Evolutionary conservation across 2,113 vertebrate species (phyloP).

Genomic region (Paradoxurus hermaphroditus): DNA sequence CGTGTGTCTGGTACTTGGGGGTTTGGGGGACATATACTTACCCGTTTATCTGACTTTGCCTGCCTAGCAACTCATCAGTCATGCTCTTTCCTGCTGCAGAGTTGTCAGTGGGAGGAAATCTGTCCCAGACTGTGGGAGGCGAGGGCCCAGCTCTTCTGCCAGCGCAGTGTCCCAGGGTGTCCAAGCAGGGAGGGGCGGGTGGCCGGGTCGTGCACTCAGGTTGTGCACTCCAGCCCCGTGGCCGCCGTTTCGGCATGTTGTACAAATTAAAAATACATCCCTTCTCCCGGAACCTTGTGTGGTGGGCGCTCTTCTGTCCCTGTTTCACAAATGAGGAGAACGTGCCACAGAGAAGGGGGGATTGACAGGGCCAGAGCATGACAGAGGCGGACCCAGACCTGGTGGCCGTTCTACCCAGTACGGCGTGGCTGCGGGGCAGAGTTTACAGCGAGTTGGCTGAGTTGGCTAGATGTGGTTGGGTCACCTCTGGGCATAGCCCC

Average conservation of each 20-base stretch:
- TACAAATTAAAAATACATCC: not conserved
- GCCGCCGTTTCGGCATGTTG: rapidly evolving
- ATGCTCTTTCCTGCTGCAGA: not conserved
- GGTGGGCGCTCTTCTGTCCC: not conserved
- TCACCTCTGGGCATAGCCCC: rapidly evolving
- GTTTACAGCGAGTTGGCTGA: rapidly evolving
- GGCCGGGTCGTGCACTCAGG: not conserved
- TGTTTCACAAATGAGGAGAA: not conserved
- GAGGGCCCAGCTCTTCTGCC: not conserved
- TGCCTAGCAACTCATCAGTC: not conserved
- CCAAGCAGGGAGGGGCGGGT: not conserved
- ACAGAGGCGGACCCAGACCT: not conserved
- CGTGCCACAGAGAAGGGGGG: not conserved
- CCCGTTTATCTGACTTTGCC: not conserved
- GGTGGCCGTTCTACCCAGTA: rapidly evolving
- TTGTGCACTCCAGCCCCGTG: too few relatives aligned
- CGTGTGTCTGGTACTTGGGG: not conserved
- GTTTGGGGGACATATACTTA: not conserved
- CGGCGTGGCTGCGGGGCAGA: not conserved
- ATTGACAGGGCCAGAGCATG: not conserved
- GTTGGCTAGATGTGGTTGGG: not conserved
- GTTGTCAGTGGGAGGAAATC: not conserved
- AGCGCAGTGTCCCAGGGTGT: not conserved
- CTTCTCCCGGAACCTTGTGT: not conserved
- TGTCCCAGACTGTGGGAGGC: not conserved